Base-by-base conservation (phyloP, 2,888 invertebrate genomes). In the Aphodius granarius region DNA sequence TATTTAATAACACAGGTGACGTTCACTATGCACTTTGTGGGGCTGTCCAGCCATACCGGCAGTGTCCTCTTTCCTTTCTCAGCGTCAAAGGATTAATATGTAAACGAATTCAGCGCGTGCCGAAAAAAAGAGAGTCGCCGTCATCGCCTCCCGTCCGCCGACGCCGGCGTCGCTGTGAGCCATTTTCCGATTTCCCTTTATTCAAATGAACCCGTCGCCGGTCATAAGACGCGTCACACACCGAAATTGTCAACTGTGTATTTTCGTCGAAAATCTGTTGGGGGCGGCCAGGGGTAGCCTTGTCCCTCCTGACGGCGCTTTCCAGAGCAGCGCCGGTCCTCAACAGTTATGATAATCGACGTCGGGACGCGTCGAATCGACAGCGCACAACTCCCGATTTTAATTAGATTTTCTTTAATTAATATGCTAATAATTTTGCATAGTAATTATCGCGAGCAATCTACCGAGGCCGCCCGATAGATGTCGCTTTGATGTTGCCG, bases 361-460 rank as follows among this genome's bases (percentile, higher is more conserved):
- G 43, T 43, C 43, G 43, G 43, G 43, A 43, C 84, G 84, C 85
- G 85, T 83, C 84, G 83, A 86, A 86, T 86, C 86, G 86, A 86
- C 86, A 86, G 43, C 43, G 43, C 43, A 43, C 43, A 68, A 68
- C 20, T 20, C 87, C 87, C 87, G 84, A 87, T 88, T 88, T 88
- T 88, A 88, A 88, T 88, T 87, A 88, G 87, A 88, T 88, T 87
- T 88, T 88, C 88, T 88, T 88, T 88, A 88, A 88, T 88, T 88
- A 88, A 88, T 88, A 88, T 88, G 88, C 87, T 88, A 88, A 88
- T 88, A 86, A 88, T 88, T 88, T 87, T 87, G 87, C 88, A 88
- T 88, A 88, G 87, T 88, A 87, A 88, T 88, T 87, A 88, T 88
- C 86, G 87, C 84, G 86, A 86, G 87, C 87, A 87, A 87, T 88